Evolutionary conservation across 2,888 invertebrate genomes (phyloP).

Genomic region (Noctua comes): DNA sequence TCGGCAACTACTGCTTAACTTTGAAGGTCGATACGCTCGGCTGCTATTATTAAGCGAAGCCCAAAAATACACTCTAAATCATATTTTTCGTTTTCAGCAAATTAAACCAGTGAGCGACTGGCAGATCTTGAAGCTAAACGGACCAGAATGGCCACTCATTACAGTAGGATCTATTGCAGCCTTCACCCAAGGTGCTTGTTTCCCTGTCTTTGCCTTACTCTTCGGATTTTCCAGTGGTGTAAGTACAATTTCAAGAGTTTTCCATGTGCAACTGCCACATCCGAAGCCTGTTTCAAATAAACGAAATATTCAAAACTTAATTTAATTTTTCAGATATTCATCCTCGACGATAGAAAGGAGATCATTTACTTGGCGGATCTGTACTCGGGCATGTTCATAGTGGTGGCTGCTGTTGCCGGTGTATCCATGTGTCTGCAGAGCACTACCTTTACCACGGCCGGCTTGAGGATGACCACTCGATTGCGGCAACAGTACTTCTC

Average conservation of each 20-base stretch:
- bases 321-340: slow-evolving; percentile 89
- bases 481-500: slow-evolving; percentile 87
- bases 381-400: slow-evolving; percentile 92
- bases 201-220: slow-evolving; percentile 92
- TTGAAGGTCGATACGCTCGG: not conserved
- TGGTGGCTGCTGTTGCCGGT: slow-evolving; percentile 92
- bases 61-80: not conserved
- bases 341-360: slow-evolving; percentile 88
- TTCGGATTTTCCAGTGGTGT: slow-evolving; percentile 92
- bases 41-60: not conserved
- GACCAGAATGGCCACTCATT: slow-evolving; percentile 92
- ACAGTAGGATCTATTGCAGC: slow-evolving; percentile 91
- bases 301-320: too few species aligned
- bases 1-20: not conserved
- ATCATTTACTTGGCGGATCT: slow-evolving; percentile 90
- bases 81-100: slow-evolving; percentile 68
- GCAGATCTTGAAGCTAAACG: slow-evolving; percentile 91
- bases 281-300: not conserved
- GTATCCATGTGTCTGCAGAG: slow-evolving; percentile 92
- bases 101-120: slow-evolving; percentile 83
- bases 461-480: slow-evolving; percentile 94
- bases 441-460: slow-evolving; percentile 93
- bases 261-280: not conserved
- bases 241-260: slow-evolving; percentile 63
- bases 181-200: slow-evolving; percentile 91